Conservation (phyloP, 2,113 vertebrate species). For the Phylloscopus whistleri region DNA sequence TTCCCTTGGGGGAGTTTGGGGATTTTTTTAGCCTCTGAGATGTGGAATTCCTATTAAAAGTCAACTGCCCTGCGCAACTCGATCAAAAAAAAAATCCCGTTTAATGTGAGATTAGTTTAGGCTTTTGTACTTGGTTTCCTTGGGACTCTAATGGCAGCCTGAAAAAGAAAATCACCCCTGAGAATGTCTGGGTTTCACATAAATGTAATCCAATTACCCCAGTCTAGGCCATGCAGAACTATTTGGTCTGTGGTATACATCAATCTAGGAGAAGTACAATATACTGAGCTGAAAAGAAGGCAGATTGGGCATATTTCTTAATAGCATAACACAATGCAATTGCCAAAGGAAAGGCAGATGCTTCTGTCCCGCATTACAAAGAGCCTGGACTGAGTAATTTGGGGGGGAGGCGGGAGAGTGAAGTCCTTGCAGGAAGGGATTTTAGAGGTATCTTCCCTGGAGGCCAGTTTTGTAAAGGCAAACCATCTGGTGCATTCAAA, state of each 20-base stretch:
- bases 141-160: conserved; percentile 40
- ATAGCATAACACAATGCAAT: conserved; percentile 53
- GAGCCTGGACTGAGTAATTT: conserved; percentile 52
- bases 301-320: conserved; percentile 61
- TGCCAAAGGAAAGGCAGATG: conserved; percentile 65
- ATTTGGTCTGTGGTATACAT: conserved; percentile 64
- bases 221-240: conserved; percentile 46
- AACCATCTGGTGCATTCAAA: conserved; percentile 69
- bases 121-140: conserved; percentile 51
- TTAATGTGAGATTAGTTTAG: conserved; percentile 56
- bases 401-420: not conserved
- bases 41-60: conserved; percentile 7
- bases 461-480: conserved; percentile 57
- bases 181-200: conserved; percentile 53
- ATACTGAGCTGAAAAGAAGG: conserved; percentile 40
- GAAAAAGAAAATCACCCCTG: conserved; percentile 51
- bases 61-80: not conserved
- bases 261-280: conserved; percentile 49
- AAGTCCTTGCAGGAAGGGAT: conserved; percentile 52
- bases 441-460: conserved; percentile 61
- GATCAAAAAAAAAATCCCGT: not conserved
- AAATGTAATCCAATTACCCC: conserved; percentile 66
- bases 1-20: not conserved
- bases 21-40: not conserved
- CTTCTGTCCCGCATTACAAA: conserved; percentile 36